Conservation (phyloP, 2,113 vertebrate genomes). For the human (Homo sapiens) region GRCh38 chr2:29930001-29930500, state of each 20-base stretch:
- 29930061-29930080: not conserved
- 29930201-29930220: not conserved
- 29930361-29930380: not conserved
- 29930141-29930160: not conserved
- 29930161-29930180: not conserved
- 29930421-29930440: not conserved
- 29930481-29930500: not conserved
- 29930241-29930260: not conserved
- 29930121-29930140: not conserved
- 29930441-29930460: not conserved
- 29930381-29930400: not conserved
- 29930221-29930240: not conserved
- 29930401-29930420: not conserved
- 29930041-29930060: not conserved
- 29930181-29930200: not conserved
- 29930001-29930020: not conserved
- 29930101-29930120: not conserved
- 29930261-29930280: not conserved
- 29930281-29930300: not conserved
- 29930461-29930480: not conserved
- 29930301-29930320: not conserved
- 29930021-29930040: not conserved
- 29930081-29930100: not conserved
- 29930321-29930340: not conserved
- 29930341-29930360: not conserved